Percentiles rank a stretch among this genome's conserved stretches.
Evolutionary conservation across 1,140 invertebrate species (phyloP).

Genomic region (Cardiocondyla obscurior): DNA sequence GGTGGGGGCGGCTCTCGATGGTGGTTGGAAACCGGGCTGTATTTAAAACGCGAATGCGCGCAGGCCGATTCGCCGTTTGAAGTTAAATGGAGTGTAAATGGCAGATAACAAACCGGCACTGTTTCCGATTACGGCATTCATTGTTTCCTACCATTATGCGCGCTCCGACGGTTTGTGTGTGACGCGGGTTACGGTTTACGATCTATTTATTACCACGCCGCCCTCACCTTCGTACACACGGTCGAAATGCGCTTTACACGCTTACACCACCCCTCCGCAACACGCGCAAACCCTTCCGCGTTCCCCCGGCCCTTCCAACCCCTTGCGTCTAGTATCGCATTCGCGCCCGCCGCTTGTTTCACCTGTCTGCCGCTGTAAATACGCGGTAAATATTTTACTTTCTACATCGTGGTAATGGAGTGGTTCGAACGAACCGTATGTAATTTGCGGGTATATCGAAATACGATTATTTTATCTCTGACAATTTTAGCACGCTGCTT

Average conservation of each 20-base stretch:
- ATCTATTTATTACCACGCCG: conserved; percentile 83
- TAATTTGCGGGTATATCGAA: conserved; percentile 47
- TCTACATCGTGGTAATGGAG: conserved; percentile 37
- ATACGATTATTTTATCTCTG: conserved; percentile 45
- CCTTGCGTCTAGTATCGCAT: background rate
- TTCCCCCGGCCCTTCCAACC: background rate
- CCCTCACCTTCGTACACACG: conserved; percentile 63
- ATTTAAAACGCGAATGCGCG: conserved; percentile 82
- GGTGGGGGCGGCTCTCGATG: conserved; percentile 16
- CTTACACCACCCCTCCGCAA: conserved; percentile 53
- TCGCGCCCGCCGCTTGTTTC: conserved; percentile 27
- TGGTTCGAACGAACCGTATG: conserved; percentile 53
- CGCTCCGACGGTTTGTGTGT: conserved; percentile 83
- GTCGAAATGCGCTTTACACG: conserved; percentile 76
- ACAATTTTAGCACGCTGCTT: conserved; percentile 54
- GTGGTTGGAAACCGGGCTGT: conserved; percentile 71
- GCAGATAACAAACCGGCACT: conserved; percentile 85
- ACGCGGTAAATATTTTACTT: conserved; percentile 46
- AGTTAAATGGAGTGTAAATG: conserved; percentile 85
- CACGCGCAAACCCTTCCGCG: conserved; percentile 37
- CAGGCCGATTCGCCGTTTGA: conserved; percentile 83
- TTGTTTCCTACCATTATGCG: conserved; percentile 85
- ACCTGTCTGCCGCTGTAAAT: conserved; percentile 51
- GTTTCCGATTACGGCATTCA: conserved; percentile 85
- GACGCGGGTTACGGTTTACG: conserved; percentile 82